Percentiles rank a stretch among this genome's conserved stretches.
phyloP scores from a whole-genome alignment of 2,888 invertebrate species.

The Silvanus unidentatus region DNA sequence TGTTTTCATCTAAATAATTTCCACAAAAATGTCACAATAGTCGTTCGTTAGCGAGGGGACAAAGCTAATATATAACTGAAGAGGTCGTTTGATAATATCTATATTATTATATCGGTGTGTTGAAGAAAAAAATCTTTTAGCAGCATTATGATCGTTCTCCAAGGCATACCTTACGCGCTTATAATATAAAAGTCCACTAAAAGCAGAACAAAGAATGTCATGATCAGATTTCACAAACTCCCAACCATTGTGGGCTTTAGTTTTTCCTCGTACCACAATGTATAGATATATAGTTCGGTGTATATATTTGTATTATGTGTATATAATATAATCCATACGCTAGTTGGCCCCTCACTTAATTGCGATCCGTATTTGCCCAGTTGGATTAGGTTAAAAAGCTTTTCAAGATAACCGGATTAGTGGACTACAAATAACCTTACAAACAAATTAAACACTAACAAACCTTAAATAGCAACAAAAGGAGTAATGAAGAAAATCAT shows the following conservation, averaged over 20 bases:
- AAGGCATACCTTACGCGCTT: conserved; percentile 5
- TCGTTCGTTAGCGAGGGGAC: conserved; percentile 5
- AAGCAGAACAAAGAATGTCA: conserved; percentile 12
- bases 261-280: too few relatives aligned
- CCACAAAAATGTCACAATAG: conserved; percentile 5
- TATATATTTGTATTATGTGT: too few relatives aligned
- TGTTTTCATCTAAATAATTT: conserved; percentile 10
- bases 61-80: too few relatives aligned
- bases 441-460: conserved; percentile 1
- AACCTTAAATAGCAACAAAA: neutral
- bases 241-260: too few relatives aligned
- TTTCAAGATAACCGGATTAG: conserved; percentile 6
- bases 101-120: too few relatives aligned
- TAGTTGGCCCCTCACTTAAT: conserved; percentile 1
- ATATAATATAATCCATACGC: neutral
- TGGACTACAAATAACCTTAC: neutral
- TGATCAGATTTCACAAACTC: conserved; percentile 14
- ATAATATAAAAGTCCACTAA: conserved; percentile 12
- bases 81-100: too few relatives aligned
- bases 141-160: neutral
- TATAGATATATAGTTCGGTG: neutral
- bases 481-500: too few relatives aligned
- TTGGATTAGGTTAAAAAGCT: conserved; percentile 2
- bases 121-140: neutral
- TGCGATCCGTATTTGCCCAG: conserved; percentile 6